Conservation (phyloP, 2,888 invertebrate species). For the Alcis repandata region DNA sequence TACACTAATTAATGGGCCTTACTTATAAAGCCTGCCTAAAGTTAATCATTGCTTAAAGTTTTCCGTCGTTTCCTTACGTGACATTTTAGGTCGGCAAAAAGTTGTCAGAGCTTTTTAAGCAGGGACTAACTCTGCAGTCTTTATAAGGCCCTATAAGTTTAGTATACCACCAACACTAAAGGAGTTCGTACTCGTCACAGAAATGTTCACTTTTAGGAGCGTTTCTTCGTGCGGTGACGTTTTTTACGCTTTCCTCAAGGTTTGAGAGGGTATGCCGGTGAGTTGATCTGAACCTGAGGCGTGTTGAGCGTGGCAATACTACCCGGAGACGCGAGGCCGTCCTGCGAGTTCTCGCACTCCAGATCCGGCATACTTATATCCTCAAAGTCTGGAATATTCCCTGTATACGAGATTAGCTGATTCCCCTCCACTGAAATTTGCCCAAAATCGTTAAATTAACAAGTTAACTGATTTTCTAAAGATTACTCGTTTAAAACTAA, state of each 20-base stretch:
- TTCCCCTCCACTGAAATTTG: slow-evolving; percentile 83
- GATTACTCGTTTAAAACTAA: slow-evolving; percentile 8
- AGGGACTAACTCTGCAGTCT: too few species aligned
- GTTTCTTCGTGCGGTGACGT: slow-evolving; percentile 48
- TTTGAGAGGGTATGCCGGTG: slow-evolving; percentile 68
- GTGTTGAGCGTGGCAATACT: slow-evolving; percentile 73
- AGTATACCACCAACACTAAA: slow-evolving; percentile 3
- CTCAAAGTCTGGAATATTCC: slow-evolving; percentile 85
- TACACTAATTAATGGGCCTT: slow-evolving; percentile 26
- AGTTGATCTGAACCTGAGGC: slow-evolving; percentile 69
- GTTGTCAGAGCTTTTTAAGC: too few species aligned
- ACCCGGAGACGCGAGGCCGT: slow-evolving; percentile 58
- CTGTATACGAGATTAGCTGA: slow-evolving; percentile 86
- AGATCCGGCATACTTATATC: slow-evolving; percentile 79
- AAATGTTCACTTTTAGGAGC: slow-evolving; percentile 33
- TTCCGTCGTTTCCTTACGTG: too few species aligned
- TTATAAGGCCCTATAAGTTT: not conserved
- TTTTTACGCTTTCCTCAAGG: slow-evolving; percentile 60
- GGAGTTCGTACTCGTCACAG: slow-evolving; percentile 36
- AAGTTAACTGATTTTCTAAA: slow-evolving; percentile 20
- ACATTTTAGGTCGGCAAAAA: too few species aligned
- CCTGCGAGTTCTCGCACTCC: slow-evolving; percentile 72
- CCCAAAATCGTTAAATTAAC: slow-evolving; percentile 47
- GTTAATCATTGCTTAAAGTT: too few species aligned
- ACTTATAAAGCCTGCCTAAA: too few species aligned